phyloP scores from a whole-genome alignment of 2,113 vertebrate genomes.

The Aegotheles bennettii region DNA sequence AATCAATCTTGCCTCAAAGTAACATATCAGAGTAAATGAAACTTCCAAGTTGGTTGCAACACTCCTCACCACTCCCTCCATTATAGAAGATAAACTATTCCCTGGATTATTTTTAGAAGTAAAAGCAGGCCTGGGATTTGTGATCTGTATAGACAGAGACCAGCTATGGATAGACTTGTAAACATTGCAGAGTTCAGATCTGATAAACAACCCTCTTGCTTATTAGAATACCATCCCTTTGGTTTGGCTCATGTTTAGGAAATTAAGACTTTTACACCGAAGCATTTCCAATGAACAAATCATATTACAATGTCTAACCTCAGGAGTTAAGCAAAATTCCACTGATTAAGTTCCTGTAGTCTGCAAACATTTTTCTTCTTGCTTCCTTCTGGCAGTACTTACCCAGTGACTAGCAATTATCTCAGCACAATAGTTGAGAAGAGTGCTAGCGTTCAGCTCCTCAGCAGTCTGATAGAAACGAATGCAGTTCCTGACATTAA shows the following conservation, averaged over 20 bases:
- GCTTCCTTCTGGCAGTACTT: slow-evolving; percentile 48
- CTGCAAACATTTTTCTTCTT: not conserved
- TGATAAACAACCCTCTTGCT: not conserved
- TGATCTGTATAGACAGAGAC: not conserved
- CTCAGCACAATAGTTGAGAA: slow-evolving; percentile 97
- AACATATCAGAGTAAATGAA: not conserved
- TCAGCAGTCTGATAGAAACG: slow-evolving; percentile 98
- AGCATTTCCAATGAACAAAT: not conserved
- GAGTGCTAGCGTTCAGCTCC: slow-evolving; percentile 87
- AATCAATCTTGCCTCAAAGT: not conserved
- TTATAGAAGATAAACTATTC: not conserved
- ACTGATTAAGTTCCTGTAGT: not conserved
- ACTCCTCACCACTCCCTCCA: not conserved
- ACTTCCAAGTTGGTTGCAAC: not conserved
- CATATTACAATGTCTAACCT: no score
- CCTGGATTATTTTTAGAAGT: not conserved
- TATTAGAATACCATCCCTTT: not conserved
- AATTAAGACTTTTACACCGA: not conserved
- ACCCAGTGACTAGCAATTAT: slow-evolving; percentile 99
- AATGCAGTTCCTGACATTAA: slow-evolving; percentile 98
- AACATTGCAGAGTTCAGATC: not conserved
- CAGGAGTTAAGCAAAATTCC: no score
- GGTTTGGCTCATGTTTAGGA: not conserved
- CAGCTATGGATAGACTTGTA: not conserved
- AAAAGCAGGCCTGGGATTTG: not conserved